These are phyloP conservation scores for Sturnira hondurensis DNA, from an alignment of 2,113 vertebrate genomes.

Conservation along the genomic window DNA sequence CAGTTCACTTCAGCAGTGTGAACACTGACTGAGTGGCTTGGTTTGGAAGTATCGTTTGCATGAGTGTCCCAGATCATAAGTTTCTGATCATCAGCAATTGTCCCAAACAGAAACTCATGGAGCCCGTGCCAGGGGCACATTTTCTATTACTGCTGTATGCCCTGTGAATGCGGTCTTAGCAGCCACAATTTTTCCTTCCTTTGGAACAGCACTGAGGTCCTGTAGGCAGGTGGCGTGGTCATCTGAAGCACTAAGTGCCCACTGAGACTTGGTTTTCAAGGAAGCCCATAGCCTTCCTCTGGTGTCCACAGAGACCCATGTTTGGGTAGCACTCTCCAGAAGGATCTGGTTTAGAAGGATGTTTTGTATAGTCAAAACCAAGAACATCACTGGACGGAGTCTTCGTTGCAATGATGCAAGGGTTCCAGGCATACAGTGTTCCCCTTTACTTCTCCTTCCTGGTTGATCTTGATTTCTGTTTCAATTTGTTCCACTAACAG, in stretches of 20 bases:
- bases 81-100: conserved; percentile 97
- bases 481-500: conserved; percentile 97
- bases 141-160: conserved; percentile 95
- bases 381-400: conserved; percentile 77
- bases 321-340: conserved; percentile 98
- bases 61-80: conserved; percentile 98
- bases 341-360: conserved; percentile 97
- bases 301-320: conserved; percentile 93
- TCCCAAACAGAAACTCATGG: conserved; percentile 95
- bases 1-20: conserved; percentile 98
- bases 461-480: conserved; percentile 99
- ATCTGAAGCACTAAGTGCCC: conserved; percentile 97
- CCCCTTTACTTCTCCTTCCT: conserved; percentile 97
- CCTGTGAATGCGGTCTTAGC: conserved; percentile 98
- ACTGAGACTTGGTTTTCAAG: conserved; percentile 97
- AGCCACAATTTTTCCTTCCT: conserved; percentile 96
- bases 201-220: conserved; percentile 97
- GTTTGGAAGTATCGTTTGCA: conserved; percentile 97
- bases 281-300: conserved; percentile 97
- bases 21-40: conserved; percentile 95
- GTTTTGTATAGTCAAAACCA: conserved; percentile 98
- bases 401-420: conserved; percentile 97
- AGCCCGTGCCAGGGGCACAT: conserved; percentile 96
- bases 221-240: conserved; percentile 97
- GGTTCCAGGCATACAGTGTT: conserved; percentile 97